Percentiles rank a stretch among this genome's conserved stretches.
Evolutionary conservation across 1,140 invertebrate genomes (phyloP).

Genomic region (Megalonaias nervosa): DNA sequence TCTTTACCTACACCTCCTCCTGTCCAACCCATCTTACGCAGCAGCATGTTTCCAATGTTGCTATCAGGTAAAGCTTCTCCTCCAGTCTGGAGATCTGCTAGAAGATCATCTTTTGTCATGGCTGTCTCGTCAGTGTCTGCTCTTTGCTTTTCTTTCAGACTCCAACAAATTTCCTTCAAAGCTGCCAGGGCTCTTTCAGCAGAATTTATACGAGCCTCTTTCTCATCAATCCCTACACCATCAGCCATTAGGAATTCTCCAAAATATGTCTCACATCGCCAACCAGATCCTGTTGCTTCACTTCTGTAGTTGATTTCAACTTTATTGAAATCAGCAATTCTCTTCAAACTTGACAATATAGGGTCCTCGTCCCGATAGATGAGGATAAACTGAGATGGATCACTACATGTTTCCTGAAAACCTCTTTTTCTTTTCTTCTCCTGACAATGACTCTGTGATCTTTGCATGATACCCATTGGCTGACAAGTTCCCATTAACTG

Average conservation of each 20-base stretch:
- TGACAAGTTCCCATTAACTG: too few relatives aligned
- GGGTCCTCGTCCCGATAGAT: neutral
- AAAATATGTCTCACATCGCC: too few relatives aligned
- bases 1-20: constrained; percentile 83
- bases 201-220: constrained; percentile 45
- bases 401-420: neutral
- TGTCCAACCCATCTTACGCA: constrained; percentile 87
- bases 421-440: too few relatives aligned
- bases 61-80: constrained; percentile 63
- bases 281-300: constrained; percentile 16
- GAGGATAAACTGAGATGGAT: constrained; percentile 33
- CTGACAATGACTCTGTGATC: too few relatives aligned
- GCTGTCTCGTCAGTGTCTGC: constrained; percentile 46
- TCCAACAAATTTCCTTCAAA: constrained; percentile 56
- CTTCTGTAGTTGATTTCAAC: constrained; percentile 26
- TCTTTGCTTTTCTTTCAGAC: constrained; percentile 77
- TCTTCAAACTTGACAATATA: constrained; percentile 17
- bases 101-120: constrained; percentile 54
- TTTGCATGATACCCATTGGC: too few relatives aligned
- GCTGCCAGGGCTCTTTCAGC: constrained; percentile 44
- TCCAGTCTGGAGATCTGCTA: constrained; percentile 73
- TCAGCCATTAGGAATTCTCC: constrained; percentile 15
- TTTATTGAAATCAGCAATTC: constrained; percentile 36
- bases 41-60: constrained; percentile 80
- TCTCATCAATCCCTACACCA: constrained; percentile 28